Evolutionary conservation across 2,888 invertebrate genomes (phyloP).

Genomic region (Limnephilus lunatus): DNA sequence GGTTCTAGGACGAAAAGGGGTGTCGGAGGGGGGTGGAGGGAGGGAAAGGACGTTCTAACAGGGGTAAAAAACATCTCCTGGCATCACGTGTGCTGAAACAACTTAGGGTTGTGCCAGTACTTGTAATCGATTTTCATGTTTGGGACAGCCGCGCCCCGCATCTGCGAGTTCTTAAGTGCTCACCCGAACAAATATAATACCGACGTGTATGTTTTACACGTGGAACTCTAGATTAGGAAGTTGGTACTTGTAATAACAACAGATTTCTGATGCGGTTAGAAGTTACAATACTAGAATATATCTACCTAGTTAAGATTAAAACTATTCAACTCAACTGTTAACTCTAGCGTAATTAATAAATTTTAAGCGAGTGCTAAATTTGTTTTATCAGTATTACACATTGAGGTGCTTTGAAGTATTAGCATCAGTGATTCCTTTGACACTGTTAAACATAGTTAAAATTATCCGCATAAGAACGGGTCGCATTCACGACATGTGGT

Average conservation of each 20-base stretch:
- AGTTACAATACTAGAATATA: neutral
- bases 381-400: too few relatives aligned
- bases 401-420: too few relatives aligned
- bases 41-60: conserved; percentile 6
- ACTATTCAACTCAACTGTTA: too few relatives aligned
- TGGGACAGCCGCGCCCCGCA: conserved; percentile 60
- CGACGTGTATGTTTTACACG: neutral
- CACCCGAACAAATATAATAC: neutral
- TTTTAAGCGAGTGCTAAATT: too few relatives aligned
- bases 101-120: conserved; percentile 59
- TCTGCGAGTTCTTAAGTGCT: conserved; percentile 61
- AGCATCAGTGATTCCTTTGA: too few relatives aligned
- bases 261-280: neutral
- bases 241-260: neutral
- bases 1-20: neutral
- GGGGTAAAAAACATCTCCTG: conserved; percentile 60
- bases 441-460: too few relatives aligned
- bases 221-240: neutral
- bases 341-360: too few relatives aligned
- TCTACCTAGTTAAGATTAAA: neutral
- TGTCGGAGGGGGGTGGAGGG: conserved; percentile 37
- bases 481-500: too few relatives aligned
- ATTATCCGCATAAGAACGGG: too few relatives aligned
- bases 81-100: conserved; percentile 63
- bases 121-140: conserved; percentile 66